Conservation (phyloP, 2,113 vertebrate genomes). For the Aspiorhynchus laticeps region DNA sequence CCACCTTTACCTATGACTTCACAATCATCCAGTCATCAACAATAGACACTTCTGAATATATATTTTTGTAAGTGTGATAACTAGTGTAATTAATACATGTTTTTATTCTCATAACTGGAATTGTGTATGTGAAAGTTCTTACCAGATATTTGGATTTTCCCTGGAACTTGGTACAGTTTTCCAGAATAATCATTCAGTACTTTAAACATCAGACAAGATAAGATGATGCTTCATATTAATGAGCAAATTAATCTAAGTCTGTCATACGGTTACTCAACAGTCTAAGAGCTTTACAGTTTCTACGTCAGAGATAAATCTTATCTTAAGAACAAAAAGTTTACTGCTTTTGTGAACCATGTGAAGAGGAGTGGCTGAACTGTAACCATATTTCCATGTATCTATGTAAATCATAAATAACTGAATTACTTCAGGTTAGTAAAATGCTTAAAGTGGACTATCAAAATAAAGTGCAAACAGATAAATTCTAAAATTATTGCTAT, state of each 20-base stretch:
- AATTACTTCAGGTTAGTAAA: background rate
- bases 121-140: background rate
- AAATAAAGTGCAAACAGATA: background rate
- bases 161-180: background rate
- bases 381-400: background rate
- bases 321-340: background rate
- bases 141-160: background rate
- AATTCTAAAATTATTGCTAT: background rate
- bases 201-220: background rate
- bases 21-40: background rate
- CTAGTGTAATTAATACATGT: background rate
- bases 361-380: background rate
- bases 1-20: background rate
- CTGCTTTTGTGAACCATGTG: background rate
- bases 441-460: no score
- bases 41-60: background rate
- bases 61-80: background rate
- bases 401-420: background rate
- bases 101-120: constrained; percentile 2
- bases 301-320: constrained; percentile 15
- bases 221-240: background rate
- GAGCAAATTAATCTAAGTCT: background rate
- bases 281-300: background rate
- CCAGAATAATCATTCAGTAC: background rate
- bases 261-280: background rate